These are phyloP conservation scores for Daubentonia madagascariensis DNA, from an alignment of 2,113 vertebrate genomes.

Conservation along the genomic window DNA sequence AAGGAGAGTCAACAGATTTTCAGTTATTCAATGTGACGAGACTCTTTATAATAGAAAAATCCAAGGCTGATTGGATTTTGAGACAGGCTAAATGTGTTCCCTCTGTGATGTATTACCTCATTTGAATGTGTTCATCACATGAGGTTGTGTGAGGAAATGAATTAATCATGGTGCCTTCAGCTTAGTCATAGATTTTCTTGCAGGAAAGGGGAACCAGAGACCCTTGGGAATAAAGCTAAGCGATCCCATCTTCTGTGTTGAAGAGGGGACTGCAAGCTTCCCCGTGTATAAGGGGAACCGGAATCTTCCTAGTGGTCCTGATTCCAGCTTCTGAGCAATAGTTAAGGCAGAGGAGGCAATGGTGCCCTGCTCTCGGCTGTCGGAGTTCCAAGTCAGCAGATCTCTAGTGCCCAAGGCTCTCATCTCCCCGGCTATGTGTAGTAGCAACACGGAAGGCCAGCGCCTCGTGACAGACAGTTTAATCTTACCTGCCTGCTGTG, in stretches of 20 bases:
- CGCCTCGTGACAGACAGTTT: conserved; percentile 75
- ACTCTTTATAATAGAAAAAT: not conserved
- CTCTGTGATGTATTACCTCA: not conserved
- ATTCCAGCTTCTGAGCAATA: not conserved
- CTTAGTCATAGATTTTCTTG: not conserved
- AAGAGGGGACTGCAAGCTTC: not conserved
- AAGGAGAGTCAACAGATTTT: conserved; percentile 12
- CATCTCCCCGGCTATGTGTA: conserved; percentile 47
- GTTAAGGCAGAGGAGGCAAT: not conserved
- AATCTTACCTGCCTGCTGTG: conserved; percentile 78
- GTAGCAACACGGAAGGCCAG: conserved; percentile 58
- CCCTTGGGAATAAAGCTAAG: not conserved
- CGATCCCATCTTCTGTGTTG: not conserved
- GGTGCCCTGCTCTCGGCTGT: no score
- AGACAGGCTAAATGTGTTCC: not conserved
- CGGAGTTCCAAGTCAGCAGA: conserved; percentile 44
- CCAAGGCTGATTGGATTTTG: not conserved
- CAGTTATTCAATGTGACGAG: not conserved
- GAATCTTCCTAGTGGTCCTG: not conserved
- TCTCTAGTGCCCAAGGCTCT: conserved; percentile 21
- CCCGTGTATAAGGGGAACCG: not conserved
- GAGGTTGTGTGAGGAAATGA: not conserved
- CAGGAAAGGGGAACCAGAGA: not conserved
- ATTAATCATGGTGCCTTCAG: not conserved
- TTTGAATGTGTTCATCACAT: not conserved